A percentile compares a stretch with the other conserved stretches of the same genome.
Conservation (phyloP, 2,888 invertebrate species). For the Conomelus anceps region DNA sequence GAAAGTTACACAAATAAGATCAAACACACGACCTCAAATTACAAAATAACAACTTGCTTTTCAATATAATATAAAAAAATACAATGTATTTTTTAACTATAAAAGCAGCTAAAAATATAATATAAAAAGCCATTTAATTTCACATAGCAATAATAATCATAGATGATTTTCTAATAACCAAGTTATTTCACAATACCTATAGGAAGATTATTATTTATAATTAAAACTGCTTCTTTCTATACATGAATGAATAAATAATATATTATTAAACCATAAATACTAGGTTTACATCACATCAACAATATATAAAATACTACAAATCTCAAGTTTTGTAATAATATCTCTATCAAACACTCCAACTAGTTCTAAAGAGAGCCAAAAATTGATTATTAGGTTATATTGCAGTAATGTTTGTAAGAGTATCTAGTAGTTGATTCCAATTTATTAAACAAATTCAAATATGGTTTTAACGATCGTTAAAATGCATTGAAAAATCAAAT, state of each 20-base stretch:
- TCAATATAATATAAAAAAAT: background rate
- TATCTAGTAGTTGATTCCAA: background rate
- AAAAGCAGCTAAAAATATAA: background rate
- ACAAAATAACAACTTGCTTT: background rate
- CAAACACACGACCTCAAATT: background rate
- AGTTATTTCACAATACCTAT: background rate
- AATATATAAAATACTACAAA: background rate
- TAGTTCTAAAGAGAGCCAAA: background rate
- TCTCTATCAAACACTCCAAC: background rate
- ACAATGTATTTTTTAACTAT: background rate
- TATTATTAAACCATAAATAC: background rate
- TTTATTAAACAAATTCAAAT: background rate
- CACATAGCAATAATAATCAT: background rate
- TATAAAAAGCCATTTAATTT: background rate
- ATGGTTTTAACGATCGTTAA: background rate
- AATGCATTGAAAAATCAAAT: no score
- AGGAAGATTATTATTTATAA: background rate
- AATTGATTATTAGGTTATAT: background rate
- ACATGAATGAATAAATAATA: background rate
- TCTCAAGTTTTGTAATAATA: background rate
- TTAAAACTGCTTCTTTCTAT: background rate
- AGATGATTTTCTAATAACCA: background rate
- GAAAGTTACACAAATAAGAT: background rate
- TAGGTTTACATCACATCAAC: background rate
- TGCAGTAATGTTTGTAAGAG: background rate